phyloP scores from a whole-genome alignment of 2,113 vertebrate species.

The Barnardius zonarius region DNA sequence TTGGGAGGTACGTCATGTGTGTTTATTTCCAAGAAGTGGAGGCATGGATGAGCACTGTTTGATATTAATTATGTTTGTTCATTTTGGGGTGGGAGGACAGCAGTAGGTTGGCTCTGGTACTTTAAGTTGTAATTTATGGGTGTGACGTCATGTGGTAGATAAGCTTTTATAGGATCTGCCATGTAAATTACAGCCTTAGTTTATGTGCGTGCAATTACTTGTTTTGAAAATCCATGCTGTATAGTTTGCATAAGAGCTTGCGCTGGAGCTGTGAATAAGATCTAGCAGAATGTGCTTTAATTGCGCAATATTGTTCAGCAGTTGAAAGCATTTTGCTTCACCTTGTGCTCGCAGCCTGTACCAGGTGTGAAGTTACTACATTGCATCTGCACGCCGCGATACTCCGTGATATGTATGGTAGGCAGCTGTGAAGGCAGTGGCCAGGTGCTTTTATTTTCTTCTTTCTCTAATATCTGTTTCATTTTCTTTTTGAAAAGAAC shows the following conservation, averaged over 20 bases:
- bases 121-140: constrained; percentile 37
- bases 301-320: constrained; percentile 33
- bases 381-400: not conserved
- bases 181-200: constrained; percentile 50
- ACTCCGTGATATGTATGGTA: accelerated
- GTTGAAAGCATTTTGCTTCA: not conserved
- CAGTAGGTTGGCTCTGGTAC: not conserved
- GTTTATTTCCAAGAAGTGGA: not conserved
- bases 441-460: not conserved
- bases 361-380: not conserved
- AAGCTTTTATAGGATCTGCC: constrained; percentile 48
- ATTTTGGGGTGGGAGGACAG: not conserved
- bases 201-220: constrained; percentile 56
- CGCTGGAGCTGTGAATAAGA: constrained; percentile 31
- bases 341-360: not conserved
- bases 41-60: not conserved
- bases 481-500: not conserved
- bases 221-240: constrained; percentile 34
- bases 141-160: constrained; percentile 23
- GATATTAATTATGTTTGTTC: not conserved
- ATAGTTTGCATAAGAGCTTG: constrained; percentile 22
- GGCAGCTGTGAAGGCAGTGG: not conserved
- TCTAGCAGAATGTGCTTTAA: constrained; percentile 20
- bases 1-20: not conserved
- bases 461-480: not conserved